These are phyloP conservation scores for Drosophila maculinotata DNA, from an alignment of 2,888 invertebrate genomes.

Conservation along the genomic window DNA sequence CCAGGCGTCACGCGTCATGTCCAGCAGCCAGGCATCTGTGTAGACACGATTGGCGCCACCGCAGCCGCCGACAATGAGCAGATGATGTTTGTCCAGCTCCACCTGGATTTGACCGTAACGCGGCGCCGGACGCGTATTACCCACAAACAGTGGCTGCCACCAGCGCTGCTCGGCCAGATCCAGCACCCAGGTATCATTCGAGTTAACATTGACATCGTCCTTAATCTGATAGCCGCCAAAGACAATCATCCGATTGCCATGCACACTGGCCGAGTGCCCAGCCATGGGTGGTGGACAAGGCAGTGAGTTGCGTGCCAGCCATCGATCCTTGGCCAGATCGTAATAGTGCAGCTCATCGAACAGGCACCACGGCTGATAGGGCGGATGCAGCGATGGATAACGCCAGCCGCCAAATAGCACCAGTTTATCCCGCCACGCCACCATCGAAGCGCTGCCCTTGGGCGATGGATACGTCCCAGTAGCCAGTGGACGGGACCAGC, in stretches of 20 bases:
- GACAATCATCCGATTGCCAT: slow-evolving; percentile 92
- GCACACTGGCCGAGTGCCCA: slow-evolving; percentile 96
- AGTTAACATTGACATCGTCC: slow-evolving; percentile 86
- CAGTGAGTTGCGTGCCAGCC: slow-evolving; percentile 86
- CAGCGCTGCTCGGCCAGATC: slow-evolving; percentile 91
- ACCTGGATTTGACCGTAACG: slow-evolving; percentile 98
- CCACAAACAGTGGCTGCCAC: slow-evolving; percentile 89
- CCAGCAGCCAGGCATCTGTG: slow-evolving; percentile 96
- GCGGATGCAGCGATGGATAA: slow-evolving; percentile 94
- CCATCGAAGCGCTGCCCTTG: slow-evolving; percentile 97
- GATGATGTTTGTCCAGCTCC: slow-evolving; percentile 90
- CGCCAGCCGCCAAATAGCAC: slow-evolving; percentile 98
- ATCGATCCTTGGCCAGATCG: slow-evolving; percentile 92
- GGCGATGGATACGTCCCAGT: slow-evolving; percentile 95
- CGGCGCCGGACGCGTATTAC: slow-evolving; percentile 89
- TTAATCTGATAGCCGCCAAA: slow-evolving; percentile 90
- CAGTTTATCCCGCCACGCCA: slow-evolving; percentile 93
- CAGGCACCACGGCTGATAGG: slow-evolving; percentile 93
- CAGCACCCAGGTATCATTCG: slow-evolving; percentile 96
- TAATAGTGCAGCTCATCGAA: slow-evolving; percentile 97
- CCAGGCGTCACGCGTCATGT: slow-evolving; percentile 90
- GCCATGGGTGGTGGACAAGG: slow-evolving; percentile 87
- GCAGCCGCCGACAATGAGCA: slow-evolving; percentile 94
- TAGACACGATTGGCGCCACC: slow-evolving; percentile 94
- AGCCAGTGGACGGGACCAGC: slow-evolving; percentile 93